Percentiles rank a stretch among this genome's conserved stretches.
phyloP scores from a whole-genome alignment of 2,797 vertebrate genomes.

The Sardinella longiceps region DNA sequence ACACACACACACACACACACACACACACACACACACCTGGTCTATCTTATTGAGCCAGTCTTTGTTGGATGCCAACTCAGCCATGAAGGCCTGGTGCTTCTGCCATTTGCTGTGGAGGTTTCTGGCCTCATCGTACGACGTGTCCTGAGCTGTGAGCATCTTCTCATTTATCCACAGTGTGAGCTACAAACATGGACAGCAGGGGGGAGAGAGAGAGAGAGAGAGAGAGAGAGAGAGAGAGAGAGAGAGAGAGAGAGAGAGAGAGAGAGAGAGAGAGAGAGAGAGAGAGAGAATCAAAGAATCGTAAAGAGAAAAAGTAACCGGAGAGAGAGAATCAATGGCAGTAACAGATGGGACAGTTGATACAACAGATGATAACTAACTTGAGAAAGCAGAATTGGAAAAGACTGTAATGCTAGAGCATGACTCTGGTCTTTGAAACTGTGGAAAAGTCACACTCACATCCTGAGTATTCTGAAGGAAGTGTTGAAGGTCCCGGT shows the following conservation, averaged over 20 bases:
- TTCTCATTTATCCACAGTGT: conserved; percentile 96
- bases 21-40: conserved; percentile 65
- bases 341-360: not conserved
- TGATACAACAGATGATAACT: not conserved
- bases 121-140: conserved; percentile 85
- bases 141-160: conserved; percentile 93
- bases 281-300: not conserved
- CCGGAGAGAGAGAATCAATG: not conserved
- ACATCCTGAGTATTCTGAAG: conserved; percentile 95
- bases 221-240: not conserved
- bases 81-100: conserved; percentile 95
- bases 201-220: not conserved
- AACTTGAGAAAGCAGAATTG: not conserved
- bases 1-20: not conserved
- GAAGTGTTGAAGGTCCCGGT: conserved; percentile 91
- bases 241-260: not conserved
- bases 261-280: not conserved
- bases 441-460: conserved; percentile 58
- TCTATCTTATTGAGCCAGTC: conserved; percentile 89
- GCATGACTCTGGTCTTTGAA: not conserved
- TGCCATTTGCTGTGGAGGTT: conserved; percentile 96
- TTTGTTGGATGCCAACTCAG: conserved; percentile 90
- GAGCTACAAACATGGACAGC: conserved; percentile 71
- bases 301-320: not conserved
- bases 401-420: not conserved